phyloP scores from a whole-genome alignment of 2,113 vertebrate genomes.

The Camelus dromedarius region DNA sequence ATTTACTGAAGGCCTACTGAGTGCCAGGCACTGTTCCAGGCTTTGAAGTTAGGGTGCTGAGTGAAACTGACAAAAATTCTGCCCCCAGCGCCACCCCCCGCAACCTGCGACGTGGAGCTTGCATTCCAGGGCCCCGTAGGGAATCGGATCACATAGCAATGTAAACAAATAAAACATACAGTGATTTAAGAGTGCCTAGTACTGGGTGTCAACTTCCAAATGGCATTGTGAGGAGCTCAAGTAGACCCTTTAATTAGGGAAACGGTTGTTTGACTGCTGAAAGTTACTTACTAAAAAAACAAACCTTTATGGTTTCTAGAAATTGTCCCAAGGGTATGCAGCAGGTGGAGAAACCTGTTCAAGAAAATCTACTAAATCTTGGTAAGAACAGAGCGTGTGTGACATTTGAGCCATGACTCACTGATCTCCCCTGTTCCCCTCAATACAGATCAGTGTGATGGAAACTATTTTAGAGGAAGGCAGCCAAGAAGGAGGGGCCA shows the following conservation, averaged over 20 bases:
- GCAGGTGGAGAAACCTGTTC: neutral
- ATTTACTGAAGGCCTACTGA: neutral
- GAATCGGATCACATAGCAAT: neutral
- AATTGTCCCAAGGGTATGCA: neutral
- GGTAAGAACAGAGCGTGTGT: neutral
- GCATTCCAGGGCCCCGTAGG: neutral
- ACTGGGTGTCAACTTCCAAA: neutral
- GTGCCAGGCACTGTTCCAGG: neutral
- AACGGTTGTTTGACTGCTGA: neutral
- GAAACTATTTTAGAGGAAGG: neutral
- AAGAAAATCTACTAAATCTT: neutral
- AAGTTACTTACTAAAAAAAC: neutral
- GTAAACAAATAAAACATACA: neutral
- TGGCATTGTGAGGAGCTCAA: neutral
- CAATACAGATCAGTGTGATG: neutral
- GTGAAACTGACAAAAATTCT: neutral
- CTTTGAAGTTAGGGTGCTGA: neutral
- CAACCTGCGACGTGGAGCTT: neutral
- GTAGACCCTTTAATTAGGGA: neutral
- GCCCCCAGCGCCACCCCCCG: too few species aligned
- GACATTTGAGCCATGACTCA: neutral
- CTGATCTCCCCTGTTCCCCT: rapidly evolving
- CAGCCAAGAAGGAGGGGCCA: neutral
- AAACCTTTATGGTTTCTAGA: neutral
- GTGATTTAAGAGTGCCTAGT: neutral